Base-by-base conservation (phyloP, 2,113 vertebrate genomes). In the Hypomesus transpacificus region DNA sequence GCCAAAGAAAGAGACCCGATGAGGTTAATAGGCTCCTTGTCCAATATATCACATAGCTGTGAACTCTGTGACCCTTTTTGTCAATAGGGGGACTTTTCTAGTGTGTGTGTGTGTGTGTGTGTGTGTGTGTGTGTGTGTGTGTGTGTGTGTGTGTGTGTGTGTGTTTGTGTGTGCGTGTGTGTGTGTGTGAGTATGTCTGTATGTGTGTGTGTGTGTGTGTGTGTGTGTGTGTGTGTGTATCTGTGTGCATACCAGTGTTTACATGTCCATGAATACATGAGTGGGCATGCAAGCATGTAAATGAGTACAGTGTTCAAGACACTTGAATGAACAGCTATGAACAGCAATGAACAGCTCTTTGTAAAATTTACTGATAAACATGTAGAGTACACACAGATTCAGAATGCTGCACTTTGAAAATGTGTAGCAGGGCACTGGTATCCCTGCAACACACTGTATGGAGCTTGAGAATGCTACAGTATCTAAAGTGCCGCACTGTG, bases 1-100 rank as follows among this genome's bases (percentile, higher is more conserved):
- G 89, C 84, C 86, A 90, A 92, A 92, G 91, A 91, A 93, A 92
- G 89, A 92, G 90, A 92, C 87, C 89, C 84, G 87, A 91, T 91
- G 91, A 92, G 91, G 91, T 92, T 94, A 94, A 94, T 94, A 94
- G 92, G 93, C 91, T 93, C 91, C 90, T 91, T 91, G 86, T 91
- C 90, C 91, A 91, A 93, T 93, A 93, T 92, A 93, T 92, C 92
- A 94, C 92, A 91, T 93, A 92, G 90, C 93, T 92, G 85, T 94
- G 93, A 94, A 93, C 93, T 91, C 92, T 84, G 88, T 92, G 91
- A 92, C 92, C 92, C 89, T 93, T 89, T 89, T 89, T 91, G 91
- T 93, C 91, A 93, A 92, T 87, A 92, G 91, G 84, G 89, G 87
- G 89, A 90, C 87, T 92, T 92, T 91, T 89, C 87, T 90, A 82